A percentile compares a stretch with the other conserved stretches of the same genome.
Conservation (phyloP, 2,888 invertebrate species). For the Tanaodytes sp. region DNA sequence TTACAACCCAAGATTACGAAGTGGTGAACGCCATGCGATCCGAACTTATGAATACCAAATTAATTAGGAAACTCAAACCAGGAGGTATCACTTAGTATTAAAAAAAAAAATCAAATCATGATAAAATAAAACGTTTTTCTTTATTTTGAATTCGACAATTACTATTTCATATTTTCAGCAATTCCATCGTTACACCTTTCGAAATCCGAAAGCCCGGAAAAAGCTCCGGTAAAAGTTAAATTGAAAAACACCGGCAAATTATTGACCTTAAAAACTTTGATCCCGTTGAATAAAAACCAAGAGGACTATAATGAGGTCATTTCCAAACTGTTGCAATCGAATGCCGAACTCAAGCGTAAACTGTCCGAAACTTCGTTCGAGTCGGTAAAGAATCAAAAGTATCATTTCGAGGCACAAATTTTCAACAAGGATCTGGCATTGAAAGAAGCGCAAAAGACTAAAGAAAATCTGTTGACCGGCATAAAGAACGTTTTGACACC, state of each 20-base stretch:
- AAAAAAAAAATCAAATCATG: no score
- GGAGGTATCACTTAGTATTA: constrained; percentile 5
- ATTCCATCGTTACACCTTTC: no score
- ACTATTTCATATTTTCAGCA: no score
- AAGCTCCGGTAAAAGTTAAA: no score
- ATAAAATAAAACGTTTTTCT: no score
- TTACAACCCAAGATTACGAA: constrained; percentile 13
- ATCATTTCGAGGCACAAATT: constrained; percentile 7
- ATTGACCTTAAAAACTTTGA: not conserved
- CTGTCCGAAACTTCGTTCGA: not conserved
- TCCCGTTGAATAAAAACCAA: not conserved
- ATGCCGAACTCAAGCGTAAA: constrained; percentile 6
- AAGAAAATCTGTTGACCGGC: constrained; percentile 11
- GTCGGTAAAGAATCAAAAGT: constrained; percentile 8
- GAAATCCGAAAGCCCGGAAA: no score
- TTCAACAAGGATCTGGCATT: constrained; percentile 7
- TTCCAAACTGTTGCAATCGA: constrained; percentile 2
- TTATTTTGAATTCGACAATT: no score
- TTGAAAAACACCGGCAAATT: no score
- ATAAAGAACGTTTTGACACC: constrained; percentile 3
- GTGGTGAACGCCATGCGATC: constrained; percentile 14
- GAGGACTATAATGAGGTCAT: constrained; percentile 11
- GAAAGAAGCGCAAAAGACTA: constrained; percentile 12
- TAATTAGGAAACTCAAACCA: constrained; percentile 17
- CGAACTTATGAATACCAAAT: constrained; percentile 23